Base-by-base conservation (phyloP, 2,888 invertebrate species). In the Apodemia mormo region DNA sequence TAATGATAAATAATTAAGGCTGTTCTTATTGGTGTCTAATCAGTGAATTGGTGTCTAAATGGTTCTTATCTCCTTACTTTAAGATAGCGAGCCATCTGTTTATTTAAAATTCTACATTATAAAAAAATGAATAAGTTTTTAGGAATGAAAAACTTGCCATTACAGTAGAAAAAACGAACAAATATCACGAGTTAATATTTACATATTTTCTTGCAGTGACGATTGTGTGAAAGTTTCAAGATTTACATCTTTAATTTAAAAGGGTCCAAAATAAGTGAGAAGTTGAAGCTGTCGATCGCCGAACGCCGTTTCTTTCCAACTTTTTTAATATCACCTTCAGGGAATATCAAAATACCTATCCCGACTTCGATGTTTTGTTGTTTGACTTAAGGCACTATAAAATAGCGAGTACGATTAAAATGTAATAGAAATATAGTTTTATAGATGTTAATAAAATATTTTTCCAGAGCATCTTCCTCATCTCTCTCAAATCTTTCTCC, bases 291-390 rank as follows among this genome's bases (percentile, higher is more conserved):
- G 33, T 61, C 61, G 30, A 61, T 65, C 65, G 49, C 65, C 65
- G 65, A 37, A 40, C 43, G 68, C 65, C 68, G 52, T 65, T 64
- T 52, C 68, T 68, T 56, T 66, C 68, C 43, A 73, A 73, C 70
- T 70, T 71, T 70, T 73, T 72, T 72, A 70, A 70, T 70, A 72
- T 61, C 65, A 70, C 61, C 61, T 52, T 49, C 68, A 10, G 49
- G 33, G 67, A 67, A 49, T 66, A 69, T 61, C 61, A 68, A 69
- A 71, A 72, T 68, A 70, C 56, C 72, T 52, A 68, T 68, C 68
- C 61, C 0, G 6, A 61, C 33, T 61, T 61, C 33, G 61, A 33
- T 61, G 33, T 61, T 61, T 61, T 61, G 33, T 61, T 61, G 61
- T 33, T 61, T 61, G 61, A 61, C 61, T 61, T 30, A 61, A 61